Evolutionary conservation across 2,113 vertebrate genomes (phyloP), one percentile per base, ranked within the genome.

Genomic region (Rousettus leschenaultii): DNA sequence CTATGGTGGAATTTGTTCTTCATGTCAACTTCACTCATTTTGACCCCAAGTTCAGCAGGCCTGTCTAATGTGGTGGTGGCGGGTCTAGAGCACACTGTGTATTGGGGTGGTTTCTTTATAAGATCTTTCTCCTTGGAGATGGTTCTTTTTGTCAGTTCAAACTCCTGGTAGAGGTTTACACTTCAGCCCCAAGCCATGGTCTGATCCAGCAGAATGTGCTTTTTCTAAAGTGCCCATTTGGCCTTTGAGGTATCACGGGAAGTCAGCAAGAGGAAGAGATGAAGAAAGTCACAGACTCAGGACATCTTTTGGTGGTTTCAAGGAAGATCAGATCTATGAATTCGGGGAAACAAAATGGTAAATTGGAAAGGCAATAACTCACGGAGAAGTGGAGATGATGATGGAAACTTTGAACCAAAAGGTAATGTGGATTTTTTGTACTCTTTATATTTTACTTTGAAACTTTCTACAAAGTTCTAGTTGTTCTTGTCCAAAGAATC

Each of bases 401-500:
- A 57, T 38, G 30, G n/a, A 45, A 59, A 75, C 43, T 82, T 90
- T 43, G 28, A 77, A 35, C 48, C 4, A 45, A n/a, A 43, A 28
- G 59, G 14, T 66, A 26, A 89, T 22, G 8, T 43, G 19, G 6
- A 4, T 0, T n/a, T 65, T 38, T 19, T 51, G 14, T 43, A 28
- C 13, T 55, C 53, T 59, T 85, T 48, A 38, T 16, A 45, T 74
- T 96, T 85, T 97, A 99, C 99, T 99, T 98, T 99, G 99, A 73
- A 99, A 98, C 95, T 99, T 99, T 95, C 99, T 99, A 96, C 98
- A 98, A 66, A 99, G 99, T 98, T 99, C 99, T 75, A 98, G 93
- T 92, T 99, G 99, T 97, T 99, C 99, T 97, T 99, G 99, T 95
- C 99, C 99, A 93, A 99, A 97, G 24, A 99, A 99, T 38, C 98